Base-by-base conservation (phyloP, 2,888 invertebrate genomes). In the Dexiosoma caninum region DNA sequence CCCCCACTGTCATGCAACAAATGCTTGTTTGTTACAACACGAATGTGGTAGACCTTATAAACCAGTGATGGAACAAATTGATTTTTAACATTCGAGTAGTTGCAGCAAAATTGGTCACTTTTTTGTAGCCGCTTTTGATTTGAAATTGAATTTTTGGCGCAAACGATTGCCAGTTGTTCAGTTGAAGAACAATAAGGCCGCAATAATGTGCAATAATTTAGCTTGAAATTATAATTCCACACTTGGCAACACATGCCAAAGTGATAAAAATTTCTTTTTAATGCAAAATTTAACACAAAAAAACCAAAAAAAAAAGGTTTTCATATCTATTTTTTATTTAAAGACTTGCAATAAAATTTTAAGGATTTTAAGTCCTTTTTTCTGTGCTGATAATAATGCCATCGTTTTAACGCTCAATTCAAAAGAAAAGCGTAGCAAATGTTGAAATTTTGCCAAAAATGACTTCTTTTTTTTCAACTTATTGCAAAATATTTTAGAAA, bases 41-140 rank as follows among this genome's bases (percentile, higher is more conserved):
- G 76, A 81, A 78, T 83, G 84, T 80, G 84, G 84, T 83, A 79
- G 80, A 84, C 84, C 82, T 77, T 80, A 81, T 80, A 83, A 82
- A 80, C 81, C 83, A 64, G 46, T 70, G 70, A 51, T 82, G 83
- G 53, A 75, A 76, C 83, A 64, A 84, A 84, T 84, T 78, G 70
- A 83, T 84, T 83, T 69, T 78, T 64, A 60, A 69, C 74, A 55
- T 66, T 74, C 55, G 78, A 67, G 69, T 78, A 70, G 69, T 19
- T 59, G 23, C 42, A 46, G 16, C 19, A 46, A 35, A 60, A 66
- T 21, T 66, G 55, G 55, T 57, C 64, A 53, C n/a, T n/a, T n/a
- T 6, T 55, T n/a, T 12, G 23, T 23, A 46, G 12, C 4, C 4
- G 27, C 27, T 5, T 27, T 27, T 37, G 10, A 37, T 37, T 12